Evolutionary conservation across 2,797 vertebrate species (phyloP).

Genomic region (Furcifer pardalis): DNA sequence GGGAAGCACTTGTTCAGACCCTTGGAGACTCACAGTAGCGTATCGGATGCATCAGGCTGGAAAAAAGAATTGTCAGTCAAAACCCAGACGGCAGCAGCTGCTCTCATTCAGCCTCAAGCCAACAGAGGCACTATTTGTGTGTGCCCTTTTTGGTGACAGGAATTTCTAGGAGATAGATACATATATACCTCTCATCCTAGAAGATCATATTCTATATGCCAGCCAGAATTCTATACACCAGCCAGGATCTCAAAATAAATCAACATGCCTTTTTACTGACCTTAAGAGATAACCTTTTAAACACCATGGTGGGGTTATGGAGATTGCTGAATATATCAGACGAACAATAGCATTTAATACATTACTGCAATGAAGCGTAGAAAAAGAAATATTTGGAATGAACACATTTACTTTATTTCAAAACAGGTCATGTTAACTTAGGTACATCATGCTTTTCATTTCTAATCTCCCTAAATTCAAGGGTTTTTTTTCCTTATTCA

Average conservation of each 20-base stretch:
- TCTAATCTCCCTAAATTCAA: conserved; percentile 23
- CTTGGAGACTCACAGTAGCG: conserved; percentile 73
- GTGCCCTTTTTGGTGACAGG: conserved; percentile 41
- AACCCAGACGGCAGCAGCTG: conserved; percentile 72
- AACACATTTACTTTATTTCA: background rate
- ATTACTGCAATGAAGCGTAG: background rate
- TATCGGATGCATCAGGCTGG: conserved; percentile 68
- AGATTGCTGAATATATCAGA: conserved; percentile 12
- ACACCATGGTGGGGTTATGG: conserved; percentile 37
- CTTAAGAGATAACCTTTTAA: conserved; percentile 79
- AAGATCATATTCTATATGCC: conserved; percentile 78
- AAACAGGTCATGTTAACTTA: conserved; percentile 25
- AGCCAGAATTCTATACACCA: conserved; percentile 80
- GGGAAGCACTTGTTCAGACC: conserved; percentile 61
- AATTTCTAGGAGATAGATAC: conserved; percentile 73
- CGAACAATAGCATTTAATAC: background rate
- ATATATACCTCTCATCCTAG: conserved; percentile 62
- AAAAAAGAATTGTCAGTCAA: conserved; percentile 84
- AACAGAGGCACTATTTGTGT: conserved; percentile 42
- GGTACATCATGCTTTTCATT: background rate
- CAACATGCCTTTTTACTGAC: conserved; percentile 78
- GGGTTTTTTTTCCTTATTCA: background rate
- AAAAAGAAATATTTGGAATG: background rate
- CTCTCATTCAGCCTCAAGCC: conserved; percentile 39
- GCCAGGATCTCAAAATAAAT: conserved; percentile 78